Conservation (phyloP, 2,888 invertebrate genomes). For the Bombylius major region DNA sequence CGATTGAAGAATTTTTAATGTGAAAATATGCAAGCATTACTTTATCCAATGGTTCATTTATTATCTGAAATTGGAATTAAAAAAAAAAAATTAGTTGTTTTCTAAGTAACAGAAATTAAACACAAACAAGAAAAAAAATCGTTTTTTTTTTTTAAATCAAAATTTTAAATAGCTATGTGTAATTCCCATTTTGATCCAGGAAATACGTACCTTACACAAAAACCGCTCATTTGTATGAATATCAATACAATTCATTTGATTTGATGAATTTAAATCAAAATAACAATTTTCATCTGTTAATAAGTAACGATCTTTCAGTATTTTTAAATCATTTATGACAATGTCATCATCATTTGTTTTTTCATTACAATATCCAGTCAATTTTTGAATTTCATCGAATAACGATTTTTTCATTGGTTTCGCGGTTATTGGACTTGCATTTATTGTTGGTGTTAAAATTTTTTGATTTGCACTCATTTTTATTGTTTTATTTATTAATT, state of each 20-base stretch:
- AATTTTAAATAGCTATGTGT: too few species aligned
- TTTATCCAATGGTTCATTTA: conserved; percentile 31
- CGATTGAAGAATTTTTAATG: conserved; percentile 21
- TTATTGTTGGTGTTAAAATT: neutral
- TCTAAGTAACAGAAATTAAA: neutral
- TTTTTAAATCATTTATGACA: conserved; percentile 12
- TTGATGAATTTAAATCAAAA: conserved; percentile 32
- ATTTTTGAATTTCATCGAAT: neutral
- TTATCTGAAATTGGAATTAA: conserved; percentile 10
- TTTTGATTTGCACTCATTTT: neutral
- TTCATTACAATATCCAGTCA: neutral
- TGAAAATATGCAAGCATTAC: conserved; percentile 77
- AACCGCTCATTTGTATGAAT: conserved; percentile 73
- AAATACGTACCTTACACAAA: conserved; percentile 70
- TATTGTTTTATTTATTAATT: neutral
- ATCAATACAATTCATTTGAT: conserved; percentile 41
- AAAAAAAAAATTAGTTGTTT: neutral
- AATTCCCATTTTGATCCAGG: neutral
- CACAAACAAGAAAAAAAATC: neutral
- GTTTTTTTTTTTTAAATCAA: too few species aligned
- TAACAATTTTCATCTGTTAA: conserved; percentile 42
- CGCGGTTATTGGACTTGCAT: too few species aligned
- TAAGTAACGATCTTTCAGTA: conserved; percentile 74
- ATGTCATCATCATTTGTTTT: neutral
- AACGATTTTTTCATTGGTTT: neutral